Percentiles rank a stretch among this genome's conserved stretches.
phyloP scores from a whole-genome alignment of 2,113 vertebrate genomes.

The Prinia subflava region DNA sequence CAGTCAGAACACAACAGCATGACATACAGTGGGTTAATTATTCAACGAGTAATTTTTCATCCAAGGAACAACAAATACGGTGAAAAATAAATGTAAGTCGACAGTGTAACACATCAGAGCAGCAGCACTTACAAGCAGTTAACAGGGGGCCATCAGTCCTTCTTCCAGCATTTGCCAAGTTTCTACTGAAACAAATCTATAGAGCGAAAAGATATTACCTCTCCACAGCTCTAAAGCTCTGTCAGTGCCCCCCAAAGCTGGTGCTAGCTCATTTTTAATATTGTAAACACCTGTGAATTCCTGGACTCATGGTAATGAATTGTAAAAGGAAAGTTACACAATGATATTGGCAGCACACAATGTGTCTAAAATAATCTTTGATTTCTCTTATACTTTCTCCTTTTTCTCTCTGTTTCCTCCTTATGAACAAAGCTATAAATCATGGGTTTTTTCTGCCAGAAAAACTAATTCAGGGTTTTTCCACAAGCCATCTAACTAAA shows the following conservation, averaged over 20 bases:
- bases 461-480: neutral
- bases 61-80: neutral
- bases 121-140: neutral
- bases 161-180: neutral
- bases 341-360: neutral
- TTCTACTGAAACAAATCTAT: neutral
- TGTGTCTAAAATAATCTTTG: neutral
- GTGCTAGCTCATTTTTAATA: neutral
- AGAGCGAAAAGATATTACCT: accelerated
- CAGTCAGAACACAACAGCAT: neutral
- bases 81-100: neutral
- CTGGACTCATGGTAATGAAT: neutral
- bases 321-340: neutral
- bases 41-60: neutral
- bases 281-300: neutral
- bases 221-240: neutral
- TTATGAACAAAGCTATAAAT: neutral
- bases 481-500: neutral
- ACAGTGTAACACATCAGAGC: neutral
- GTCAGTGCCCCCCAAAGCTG: neutral
- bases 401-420: neutral
- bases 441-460: neutral
- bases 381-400: neutral
- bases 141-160: neutral
- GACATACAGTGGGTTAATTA: neutral